These are phyloP conservation scores for Hippocampus mohnikei DNA, from an alignment of 2,113 vertebrate species.

Conservation along the genomic window DNA sequence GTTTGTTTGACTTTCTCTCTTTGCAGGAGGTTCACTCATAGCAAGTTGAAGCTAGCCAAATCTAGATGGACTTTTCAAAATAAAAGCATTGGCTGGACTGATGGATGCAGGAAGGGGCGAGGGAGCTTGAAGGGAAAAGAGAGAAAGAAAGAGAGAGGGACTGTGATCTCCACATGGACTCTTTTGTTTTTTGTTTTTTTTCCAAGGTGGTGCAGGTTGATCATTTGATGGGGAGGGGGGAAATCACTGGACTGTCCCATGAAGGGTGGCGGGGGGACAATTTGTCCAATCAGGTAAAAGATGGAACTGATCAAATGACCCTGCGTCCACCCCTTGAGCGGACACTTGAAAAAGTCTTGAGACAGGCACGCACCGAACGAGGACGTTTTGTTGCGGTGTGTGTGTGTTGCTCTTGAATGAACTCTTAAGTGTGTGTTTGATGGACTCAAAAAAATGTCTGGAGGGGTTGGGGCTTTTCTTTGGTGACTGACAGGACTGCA, in stretches of 20 bases:
- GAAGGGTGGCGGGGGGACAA: neutral
- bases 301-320: conserved; percentile 29
- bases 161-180: conserved; percentile 29
- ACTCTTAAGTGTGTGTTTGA: conserved; percentile 34
- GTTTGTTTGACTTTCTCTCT: conserved; percentile 26
- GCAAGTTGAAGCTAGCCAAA: conserved; percentile 21
- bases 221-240: conserved; percentile 4
- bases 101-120: conserved; percentile 10
- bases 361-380: conserved; percentile 31
- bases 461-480: conserved; percentile 34
- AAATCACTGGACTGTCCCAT: conserved; percentile 35
- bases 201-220: conserved; percentile 16
- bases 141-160: conserved; percentile 15
- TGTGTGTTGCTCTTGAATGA: conserved; percentile 22
- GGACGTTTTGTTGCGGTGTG: conserved; percentile 28
- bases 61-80: conserved; percentile 53
- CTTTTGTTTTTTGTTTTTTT: conserved; percentile 13
- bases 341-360: neutral
- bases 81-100: conserved; percentile 58
- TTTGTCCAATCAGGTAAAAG: conserved; percentile 22
- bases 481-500: conserved; percentile 58
- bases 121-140: conserved; percentile 4
- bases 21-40: conserved; percentile 47
- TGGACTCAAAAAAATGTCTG: conserved; percentile 3
- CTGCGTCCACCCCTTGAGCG: neutral